These are phyloP conservation scores for Protonemura montana DNA, from an alignment of 2,888 invertebrate genomes.

Conservation along the genomic window DNA sequence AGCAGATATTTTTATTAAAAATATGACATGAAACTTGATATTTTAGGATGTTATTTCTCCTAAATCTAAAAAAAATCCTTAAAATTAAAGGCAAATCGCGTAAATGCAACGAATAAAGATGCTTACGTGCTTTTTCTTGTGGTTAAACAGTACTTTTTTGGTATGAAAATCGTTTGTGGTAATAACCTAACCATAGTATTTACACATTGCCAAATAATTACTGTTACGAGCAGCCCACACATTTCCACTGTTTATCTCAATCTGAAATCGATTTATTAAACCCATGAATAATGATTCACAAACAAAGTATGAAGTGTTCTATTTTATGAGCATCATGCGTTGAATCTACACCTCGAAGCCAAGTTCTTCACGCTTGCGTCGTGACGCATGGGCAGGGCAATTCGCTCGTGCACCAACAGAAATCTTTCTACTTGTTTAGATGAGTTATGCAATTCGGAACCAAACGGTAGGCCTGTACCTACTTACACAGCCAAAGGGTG, in stretches of 20 bases:
- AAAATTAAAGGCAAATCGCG: no score
- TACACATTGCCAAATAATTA: no score
- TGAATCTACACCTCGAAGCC: neutral
- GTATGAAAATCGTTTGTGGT: no score
- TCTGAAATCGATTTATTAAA: neutral
- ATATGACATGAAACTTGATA: no score
- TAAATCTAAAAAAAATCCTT: no score
- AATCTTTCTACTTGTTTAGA: neutral
- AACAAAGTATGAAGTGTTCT: neutral
- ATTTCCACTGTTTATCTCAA: neutral
- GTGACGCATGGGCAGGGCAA: neutral
- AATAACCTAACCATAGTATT: no score
- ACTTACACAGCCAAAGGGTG: neutral
- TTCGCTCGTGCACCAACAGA: neutral
- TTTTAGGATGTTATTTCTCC: no score
- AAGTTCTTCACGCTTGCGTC: neutral
- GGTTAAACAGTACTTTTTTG: no score
- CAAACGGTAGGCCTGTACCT: neutral
- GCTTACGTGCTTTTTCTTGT: no score
- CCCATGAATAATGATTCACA: neutral
- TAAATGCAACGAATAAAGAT: no score
- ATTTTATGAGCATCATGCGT: neutral
- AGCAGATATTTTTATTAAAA: no score
- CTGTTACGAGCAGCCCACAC: neutral
- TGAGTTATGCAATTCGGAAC: neutral